Base-by-base conservation (phyloP, 2,797 vertebrate species). In the Thalassophryne amazonica region DNA sequence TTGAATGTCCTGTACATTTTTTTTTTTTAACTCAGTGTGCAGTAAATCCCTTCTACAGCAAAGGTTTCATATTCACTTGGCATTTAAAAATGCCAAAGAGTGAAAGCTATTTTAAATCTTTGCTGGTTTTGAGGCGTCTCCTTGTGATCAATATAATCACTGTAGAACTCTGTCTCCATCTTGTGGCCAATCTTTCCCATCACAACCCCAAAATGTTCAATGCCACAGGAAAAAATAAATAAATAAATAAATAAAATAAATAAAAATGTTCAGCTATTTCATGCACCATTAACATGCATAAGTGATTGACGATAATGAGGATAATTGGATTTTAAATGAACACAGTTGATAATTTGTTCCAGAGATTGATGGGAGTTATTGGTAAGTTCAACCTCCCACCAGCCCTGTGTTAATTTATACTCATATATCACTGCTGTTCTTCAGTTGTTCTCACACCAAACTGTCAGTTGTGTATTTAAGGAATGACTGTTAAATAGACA, bases 311-410 rank as follows among this genome's bases (percentile, higher is more conserved):
- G 71, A 77, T 83, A 77, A 82, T 60, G 76, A 63, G 62, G 73
- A 79, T 83, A 77, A 87, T 86, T 85, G 64, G 78, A 81, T 83
- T 84, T 77, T 84, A 84, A 86, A 85, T 80, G 51, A 83, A 80
- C 68, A 71, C 60, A 62, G 56, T 51, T 80, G 39, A 53, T 76
- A 69, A 83, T 81, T 79, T 74, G 58, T 59, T 62, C 19, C 40
- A 36, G 55, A 74, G 67, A 76, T 64, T 76, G 78, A 80, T 76
- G 72, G 48, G 69, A 64, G 69, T 86, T 72, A 72, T 75, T 72
- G 68, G 78, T 68, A 69, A 54, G 43, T 27, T 29, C 43, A 5
- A 19, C 23, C 40, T 47, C 58, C 59, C 47, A 40, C 19, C 29
- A 29, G 57, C 45, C 23, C 27, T 6, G 15, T 10, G n/a, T 55